Evolutionary conservation across 2,113 vertebrate genomes (phyloP).

Genomic region (Microtus pennsylvanicus): DNA sequence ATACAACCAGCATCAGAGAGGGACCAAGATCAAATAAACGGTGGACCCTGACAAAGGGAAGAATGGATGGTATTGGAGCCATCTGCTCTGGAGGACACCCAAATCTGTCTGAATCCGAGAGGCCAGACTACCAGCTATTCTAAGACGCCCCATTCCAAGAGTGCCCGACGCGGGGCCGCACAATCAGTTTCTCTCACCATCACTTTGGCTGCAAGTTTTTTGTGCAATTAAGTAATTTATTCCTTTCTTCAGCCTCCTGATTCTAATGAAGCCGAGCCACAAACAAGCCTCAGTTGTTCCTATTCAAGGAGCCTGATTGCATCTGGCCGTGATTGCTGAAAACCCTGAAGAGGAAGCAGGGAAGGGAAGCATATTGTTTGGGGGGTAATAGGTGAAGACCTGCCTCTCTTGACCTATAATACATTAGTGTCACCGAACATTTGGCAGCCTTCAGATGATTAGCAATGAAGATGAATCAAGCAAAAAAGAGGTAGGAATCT

Average conservation of each 20-base stretch:
- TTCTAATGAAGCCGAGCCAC: slow-evolving; percentile 99
- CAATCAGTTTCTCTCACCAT: slow-evolving; percentile 93
- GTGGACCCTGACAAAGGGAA: slow-evolving; percentile 98
- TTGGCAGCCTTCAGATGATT: slow-evolving; percentile 94
- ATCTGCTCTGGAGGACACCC: slow-evolving; percentile 99
- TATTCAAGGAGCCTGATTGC: slow-evolving; percentile 99
- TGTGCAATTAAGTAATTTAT: slow-evolving; percentile 99
- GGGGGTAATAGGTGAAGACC: slow-evolving; percentile 95
- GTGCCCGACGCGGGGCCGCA: slow-evolving; percentile 94
- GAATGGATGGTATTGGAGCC: slow-evolving; percentile 98
- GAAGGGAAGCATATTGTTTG: slow-evolving; percentile 97
- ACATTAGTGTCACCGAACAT: slow-evolving; percentile 97
- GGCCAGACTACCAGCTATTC: slow-evolving; percentile 99
- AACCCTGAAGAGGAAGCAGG: slow-evolving; percentile 96
- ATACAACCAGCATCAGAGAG: slow-evolving; percentile 93
- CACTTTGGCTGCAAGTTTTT: slow-evolving; percentile 97
- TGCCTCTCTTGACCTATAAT: slow-evolving; percentile 98
- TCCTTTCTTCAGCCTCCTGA: slow-evolving; percentile 99
- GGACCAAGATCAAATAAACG: slow-evolving; percentile 95
- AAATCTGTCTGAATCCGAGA: slow-evolving; percentile 93
- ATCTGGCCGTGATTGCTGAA: slow-evolving; percentile 99
- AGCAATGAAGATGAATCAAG: slow-evolving; percentile 95
- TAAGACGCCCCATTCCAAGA: slow-evolving; percentile 99
- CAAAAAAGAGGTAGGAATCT: slow-evolving; percentile 92
- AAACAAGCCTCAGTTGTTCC: slow-evolving; percentile 99